Conservation (phyloP, 2,797 vertebrate species). For the Cyprinella venusta region DNA sequence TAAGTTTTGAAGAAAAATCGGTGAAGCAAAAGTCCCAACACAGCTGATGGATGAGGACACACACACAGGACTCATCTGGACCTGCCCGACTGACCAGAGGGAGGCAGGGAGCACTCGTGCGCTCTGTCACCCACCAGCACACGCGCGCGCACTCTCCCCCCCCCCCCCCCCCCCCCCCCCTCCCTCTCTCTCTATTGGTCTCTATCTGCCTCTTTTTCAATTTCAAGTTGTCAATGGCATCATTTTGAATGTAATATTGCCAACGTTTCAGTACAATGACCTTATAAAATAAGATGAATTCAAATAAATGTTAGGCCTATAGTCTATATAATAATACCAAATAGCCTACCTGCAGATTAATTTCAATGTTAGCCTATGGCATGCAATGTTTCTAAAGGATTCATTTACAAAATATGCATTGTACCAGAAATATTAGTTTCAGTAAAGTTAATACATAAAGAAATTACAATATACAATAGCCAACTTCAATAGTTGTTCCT, state of each 20-base stretch:
- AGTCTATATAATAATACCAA: too few species aligned
- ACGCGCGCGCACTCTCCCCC: neutral
- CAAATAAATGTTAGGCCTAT: neutral
- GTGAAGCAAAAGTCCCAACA: neutral
- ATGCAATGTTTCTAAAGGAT: neutral
- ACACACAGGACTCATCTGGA: constrained; percentile 3
- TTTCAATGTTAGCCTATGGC: neutral
- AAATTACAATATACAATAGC: neutral
- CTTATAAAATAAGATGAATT: neutral
- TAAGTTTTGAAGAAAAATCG: constrained; percentile 4
- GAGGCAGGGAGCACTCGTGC: neutral
- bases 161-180: neutral
- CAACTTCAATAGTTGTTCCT: neutral
- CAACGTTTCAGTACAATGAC: neutral
- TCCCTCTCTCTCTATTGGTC: neutral
- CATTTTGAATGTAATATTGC: neutral
- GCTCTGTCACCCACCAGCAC: neutral
- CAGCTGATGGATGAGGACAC: constrained; percentile 23
- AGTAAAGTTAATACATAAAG: neutral
- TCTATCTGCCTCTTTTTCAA: neutral
- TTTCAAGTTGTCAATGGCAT: neutral
- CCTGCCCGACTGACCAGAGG: constrained; percentile 20
- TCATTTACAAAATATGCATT: neutral
- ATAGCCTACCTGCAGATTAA: neutral
- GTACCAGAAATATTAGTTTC: neutral